Evolutionary conservation across 37 sponge, comb jelly and placozoan species (phyloP).

Genomic region (Lycopodina hypogea): DNA sequence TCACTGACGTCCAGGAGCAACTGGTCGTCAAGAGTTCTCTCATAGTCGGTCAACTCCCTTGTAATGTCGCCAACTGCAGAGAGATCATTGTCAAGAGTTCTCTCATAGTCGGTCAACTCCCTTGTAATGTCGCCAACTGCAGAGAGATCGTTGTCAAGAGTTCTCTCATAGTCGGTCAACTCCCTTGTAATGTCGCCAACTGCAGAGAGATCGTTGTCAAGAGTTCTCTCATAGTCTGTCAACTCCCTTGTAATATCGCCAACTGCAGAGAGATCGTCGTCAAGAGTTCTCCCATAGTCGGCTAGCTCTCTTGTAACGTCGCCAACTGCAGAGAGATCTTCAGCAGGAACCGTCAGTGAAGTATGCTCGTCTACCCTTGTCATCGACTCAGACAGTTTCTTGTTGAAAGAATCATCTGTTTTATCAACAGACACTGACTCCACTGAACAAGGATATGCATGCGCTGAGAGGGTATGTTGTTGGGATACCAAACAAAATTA

Average conservation of each 20-base stretch:
- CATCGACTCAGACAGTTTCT: no score
- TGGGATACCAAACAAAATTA: not conserved
- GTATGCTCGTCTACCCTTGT: no score
- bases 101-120: no score
- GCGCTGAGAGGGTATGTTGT: not conserved
- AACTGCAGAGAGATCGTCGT: conserved; percentile 6
- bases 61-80: conserved; percentile 9
- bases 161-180: not conserved
- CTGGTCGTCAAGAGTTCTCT: conserved; percentile 21
- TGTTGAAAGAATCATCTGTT: no score
- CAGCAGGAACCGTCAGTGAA: not conserved
- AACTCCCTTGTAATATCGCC: conserved; percentile 5
- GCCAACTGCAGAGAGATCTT: not conserved
- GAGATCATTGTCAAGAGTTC: not conserved
- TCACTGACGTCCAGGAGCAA: not conserved
- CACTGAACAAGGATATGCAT: not conserved
- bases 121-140: not conserved
- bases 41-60: conserved; percentile 5
- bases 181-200: no score
- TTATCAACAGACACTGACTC: no score
- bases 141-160: not conserved
- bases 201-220: no score
- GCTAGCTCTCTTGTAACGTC: no score
- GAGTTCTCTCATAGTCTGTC: not conserved
- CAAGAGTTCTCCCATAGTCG: not conserved